Percentiles rank a stretch among this genome's conserved stretches.
Conservation (phyloP, 2,888 invertebrate species). For the Loripinus fragilis region DNA sequence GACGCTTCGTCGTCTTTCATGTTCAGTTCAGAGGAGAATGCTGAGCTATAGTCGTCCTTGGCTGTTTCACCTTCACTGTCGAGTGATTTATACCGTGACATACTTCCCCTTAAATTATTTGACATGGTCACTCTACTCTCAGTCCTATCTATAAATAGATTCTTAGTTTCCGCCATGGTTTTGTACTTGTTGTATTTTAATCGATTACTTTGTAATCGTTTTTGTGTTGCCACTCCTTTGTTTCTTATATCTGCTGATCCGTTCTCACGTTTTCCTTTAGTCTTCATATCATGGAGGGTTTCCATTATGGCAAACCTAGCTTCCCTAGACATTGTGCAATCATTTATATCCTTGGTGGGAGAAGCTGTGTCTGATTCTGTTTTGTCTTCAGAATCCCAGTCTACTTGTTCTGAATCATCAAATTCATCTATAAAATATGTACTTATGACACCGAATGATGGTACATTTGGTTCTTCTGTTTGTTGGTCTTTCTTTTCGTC, state of each 20-base stretch:
- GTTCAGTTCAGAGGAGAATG: slow-evolving; percentile 1
- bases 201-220: not conserved
- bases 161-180: slow-evolving; percentile 15
- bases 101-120: not conserved
- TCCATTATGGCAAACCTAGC: slow-evolving; percentile 74
- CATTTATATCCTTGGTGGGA: not conserved
- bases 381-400: not conserved
- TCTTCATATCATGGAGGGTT: slow-evolving; percentile 69
- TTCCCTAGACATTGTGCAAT: slow-evolving; percentile 70
- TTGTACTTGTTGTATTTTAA: not conserved
- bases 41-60: not conserved
- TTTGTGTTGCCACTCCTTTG: slow-evolving; percentile 8
- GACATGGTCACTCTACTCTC: not conserved
- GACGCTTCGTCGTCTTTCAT: not conserved
- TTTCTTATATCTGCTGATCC: not conserved
- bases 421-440: not conserved
- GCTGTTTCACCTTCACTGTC: slow-evolving; percentile 3
- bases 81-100: not conserved
- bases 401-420: not conserved
- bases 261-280: slow-evolving; percentile 13
- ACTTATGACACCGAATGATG: too few relatives aligned
- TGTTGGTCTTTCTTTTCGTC: not conserved
- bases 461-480: not conserved
- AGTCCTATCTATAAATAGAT: not conserved
- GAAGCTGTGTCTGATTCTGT: not conserved